These are phyloP conservation scores for Drosophila bocki DNA, from an alignment of 1,140 invertebrate genomes.

Conservation along the genomic window DNA sequence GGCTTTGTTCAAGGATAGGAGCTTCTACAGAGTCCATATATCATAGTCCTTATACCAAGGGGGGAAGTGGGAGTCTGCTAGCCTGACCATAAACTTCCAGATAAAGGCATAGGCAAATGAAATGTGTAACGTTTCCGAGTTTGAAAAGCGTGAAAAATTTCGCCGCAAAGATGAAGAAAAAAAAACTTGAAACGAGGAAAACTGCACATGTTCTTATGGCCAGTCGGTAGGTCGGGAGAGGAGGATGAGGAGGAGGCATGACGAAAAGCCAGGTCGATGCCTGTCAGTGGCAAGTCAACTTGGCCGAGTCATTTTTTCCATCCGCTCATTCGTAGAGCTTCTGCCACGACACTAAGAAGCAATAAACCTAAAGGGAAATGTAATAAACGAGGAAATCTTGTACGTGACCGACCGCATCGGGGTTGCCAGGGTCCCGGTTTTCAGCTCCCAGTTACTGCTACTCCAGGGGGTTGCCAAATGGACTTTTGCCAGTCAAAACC, in stretches of 20 bases:
- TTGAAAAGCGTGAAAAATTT: slow-evolving; percentile 84
- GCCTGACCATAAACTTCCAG: slow-evolving; percentile 59
- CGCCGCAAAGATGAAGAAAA: slow-evolving; percentile 15
- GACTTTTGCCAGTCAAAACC: slow-evolving; percentile 69
- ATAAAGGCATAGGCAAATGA: slow-evolving; percentile 71
- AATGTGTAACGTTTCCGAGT: slow-evolving; percentile 72
- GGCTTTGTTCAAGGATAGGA: slow-evolving; percentile 56
- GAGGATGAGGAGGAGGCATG: slow-evolving; percentile 33
- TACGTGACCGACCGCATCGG: slow-evolving; percentile 84
- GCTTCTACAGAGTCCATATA: slow-evolving; percentile 56
- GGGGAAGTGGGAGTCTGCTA: slow-evolving; percentile 13
- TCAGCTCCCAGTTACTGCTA: background rate
- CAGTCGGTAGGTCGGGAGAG: background rate
- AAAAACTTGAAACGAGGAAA: slow-evolving; percentile 33
- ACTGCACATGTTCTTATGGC: slow-evolving; percentile 65
- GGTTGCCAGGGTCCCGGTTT: slow-evolving; percentile 37
- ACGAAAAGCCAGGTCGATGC: slow-evolving; percentile 74
- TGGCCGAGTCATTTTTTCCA: slow-evolving; percentile 65
- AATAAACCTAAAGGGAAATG: slow-evolving; percentile 85
- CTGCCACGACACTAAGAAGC: slow-evolving; percentile 81
- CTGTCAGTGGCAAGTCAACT: slow-evolving; percentile 79
- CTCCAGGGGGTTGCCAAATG: slow-evolving; percentile 62
- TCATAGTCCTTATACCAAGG: slow-evolving; percentile 28
- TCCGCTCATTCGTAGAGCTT: slow-evolving; percentile 60
- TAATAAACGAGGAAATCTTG: slow-evolving; percentile 85